Evolutionary conservation across 2,113 vertebrate species (phyloP), one percentile per base, ranked within the genome.

Genomic region (Spheniscus mendiculus): DNA sequence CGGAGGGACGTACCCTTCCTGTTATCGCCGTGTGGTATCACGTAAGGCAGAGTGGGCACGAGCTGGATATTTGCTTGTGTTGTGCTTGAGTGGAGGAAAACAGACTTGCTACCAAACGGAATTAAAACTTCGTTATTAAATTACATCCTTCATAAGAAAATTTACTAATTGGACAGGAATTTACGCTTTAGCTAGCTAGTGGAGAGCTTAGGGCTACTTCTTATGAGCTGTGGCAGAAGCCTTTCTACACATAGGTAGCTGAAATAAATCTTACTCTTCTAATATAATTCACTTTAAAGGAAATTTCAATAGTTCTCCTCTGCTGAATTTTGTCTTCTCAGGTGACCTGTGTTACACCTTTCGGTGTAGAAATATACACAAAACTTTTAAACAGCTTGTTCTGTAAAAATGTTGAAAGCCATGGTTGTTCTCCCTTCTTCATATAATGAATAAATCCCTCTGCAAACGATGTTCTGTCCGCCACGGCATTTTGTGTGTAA

Each of bases 21-120:
- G 34, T 15, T 18, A 17, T 3, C 38, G 53, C 69, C 0, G 0
- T 10, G 6, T 44, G 9, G 11, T 11, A 7, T 14, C 18, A 26
- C 1, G 1, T 15, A 26, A 59, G 20, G 16, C 2, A 0, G 5
- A 45, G 6, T 1, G 0, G 22, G 47, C 23, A 42, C 1, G 1
- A 34, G 17, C 6, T 58, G 16, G 42, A 1, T n/a, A 30, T 50
- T 58, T 76, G 47, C 42, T 89, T 0, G 0, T 30, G 11, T 27
- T 81, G 49, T 1, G 1, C 47, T 26, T 19, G 4, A 42, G 12
- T 30, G 58, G 38, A 78, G 21, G 15, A 72, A 72, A 79, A 36
- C 12, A n/a, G 23, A 36, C 11, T 29, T 69, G n/a, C 36, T 72
- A 34, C 29, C 36, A 45, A 38, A 47, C 21, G 23, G 55, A 62